Evolutionary conservation across 2,797 vertebrate genomes (phyloP).

Genomic region (Meda fulgida): DNA sequence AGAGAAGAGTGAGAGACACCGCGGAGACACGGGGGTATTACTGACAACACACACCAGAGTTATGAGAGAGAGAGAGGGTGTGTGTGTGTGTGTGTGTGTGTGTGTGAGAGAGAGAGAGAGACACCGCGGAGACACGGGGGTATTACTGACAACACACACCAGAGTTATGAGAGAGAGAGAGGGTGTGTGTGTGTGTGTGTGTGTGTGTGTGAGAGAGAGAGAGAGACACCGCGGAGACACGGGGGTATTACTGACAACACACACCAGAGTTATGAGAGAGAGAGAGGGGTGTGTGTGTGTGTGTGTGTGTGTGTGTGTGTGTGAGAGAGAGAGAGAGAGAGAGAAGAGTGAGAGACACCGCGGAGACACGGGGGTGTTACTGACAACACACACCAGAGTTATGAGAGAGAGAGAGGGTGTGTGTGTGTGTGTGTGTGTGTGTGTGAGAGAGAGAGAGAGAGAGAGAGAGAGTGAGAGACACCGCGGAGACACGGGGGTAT

Average conservation of each 20-base stretch:
- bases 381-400: no score
- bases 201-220: conserved; percentile 49
- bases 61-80: background rate
- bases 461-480: conserved; percentile 65
- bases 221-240: conserved; percentile 69
- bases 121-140: no score
- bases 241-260: conserved; percentile 73
- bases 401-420: conserved; percentile 42
- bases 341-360: no score
- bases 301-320: conserved; percentile 50
- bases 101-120: conserved; percentile 46
- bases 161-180: conserved; percentile 39
- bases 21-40: conserved; percentile 72
- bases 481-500: conserved; percentile 71
- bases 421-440: no score
- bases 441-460: conserved; percentile 52
- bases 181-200: conserved; percentile 1
- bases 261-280: background rate
- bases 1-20: conserved; percentile 65
- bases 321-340: conserved; percentile 19
- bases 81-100: conserved; percentile 31
- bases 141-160: no score
- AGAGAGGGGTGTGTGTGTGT: no score
- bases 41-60: conserved; percentile 57
- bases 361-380: no score